Evolutionary conservation across 2,888 invertebrate genomes (phyloP).

Genomic region (Pollenia angustigena): DNA sequence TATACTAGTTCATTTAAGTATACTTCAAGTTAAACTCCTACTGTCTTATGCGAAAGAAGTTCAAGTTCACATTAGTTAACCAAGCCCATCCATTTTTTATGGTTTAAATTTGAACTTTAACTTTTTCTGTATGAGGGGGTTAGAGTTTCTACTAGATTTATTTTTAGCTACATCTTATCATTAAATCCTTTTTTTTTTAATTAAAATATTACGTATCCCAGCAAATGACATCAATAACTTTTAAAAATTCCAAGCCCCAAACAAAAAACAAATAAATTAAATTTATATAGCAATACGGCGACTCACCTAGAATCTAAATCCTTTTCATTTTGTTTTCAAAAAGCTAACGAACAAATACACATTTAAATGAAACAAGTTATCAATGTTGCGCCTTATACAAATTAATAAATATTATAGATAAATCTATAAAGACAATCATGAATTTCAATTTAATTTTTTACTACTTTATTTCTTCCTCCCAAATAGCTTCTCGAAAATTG

Average conservation of each 20-base stretch:
- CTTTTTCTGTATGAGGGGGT: too few relatives aligned
- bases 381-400: constrained; percentile 26
- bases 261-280: too few relatives aligned
- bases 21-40: neutral
- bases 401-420: neutral
- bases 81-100: too few relatives aligned
- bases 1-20: neutral
- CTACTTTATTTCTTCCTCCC: neutral
- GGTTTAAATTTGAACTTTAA: too few relatives aligned
- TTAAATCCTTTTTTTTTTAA: too few relatives aligned
- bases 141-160: neutral
- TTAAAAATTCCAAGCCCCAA: too few relatives aligned
- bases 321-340: constrained; percentile 31
- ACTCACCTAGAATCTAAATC: constrained; percentile 20
- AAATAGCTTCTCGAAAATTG: constrained; percentile 60
- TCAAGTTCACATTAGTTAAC: too few relatives aligned
- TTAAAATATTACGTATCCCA: too few relatives aligned
- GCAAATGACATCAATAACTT: too few relatives aligned
- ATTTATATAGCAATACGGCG: too few relatives aligned
- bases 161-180: too few relatives aligned
- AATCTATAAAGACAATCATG: constrained; percentile 30
- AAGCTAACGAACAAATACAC: neutral
- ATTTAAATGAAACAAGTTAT: constrained; percentile 22
- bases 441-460: constrained; percentile 52
- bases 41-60: too few relatives aligned